Conservation (phyloP, 30 jellyfish, hydroid and myxozoan species). For the Aurelia sp. region DNA sequence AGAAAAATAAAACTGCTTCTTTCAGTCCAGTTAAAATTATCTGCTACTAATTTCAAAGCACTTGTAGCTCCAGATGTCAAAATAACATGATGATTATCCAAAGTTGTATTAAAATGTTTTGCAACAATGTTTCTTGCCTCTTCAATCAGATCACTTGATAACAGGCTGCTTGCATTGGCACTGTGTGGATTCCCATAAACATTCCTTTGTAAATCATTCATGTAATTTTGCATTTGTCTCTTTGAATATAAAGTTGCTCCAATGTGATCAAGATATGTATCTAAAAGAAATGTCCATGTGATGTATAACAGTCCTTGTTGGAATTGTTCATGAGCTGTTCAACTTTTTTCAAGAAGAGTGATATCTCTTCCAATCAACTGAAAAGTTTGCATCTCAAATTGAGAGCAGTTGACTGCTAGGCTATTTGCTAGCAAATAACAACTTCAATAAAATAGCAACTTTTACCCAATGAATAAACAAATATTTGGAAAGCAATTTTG, state of each 20-base stretch:
- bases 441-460: no score
- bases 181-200: constrained; percentile 75
- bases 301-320: no score
- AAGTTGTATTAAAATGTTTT: constrained; percentile 54
- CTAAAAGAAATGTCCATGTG: background rate
- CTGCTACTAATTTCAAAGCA: constrained; percentile 58
- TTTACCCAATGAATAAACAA: no score
- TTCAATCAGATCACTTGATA: constrained; percentile 42
- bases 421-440: no score
- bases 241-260: constrained; percentile 67
- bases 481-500: no score
- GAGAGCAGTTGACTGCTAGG: no score
- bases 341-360: no score
- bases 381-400: no score
- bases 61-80: constrained; percentile 79
- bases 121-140: constrained; percentile 57
- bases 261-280: constrained; percentile 44
- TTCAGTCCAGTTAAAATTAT: constrained; percentile 32
- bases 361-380: no score
- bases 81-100: constrained; percentile 58
- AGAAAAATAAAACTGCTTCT: constrained; percentile 39
- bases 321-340: no score
- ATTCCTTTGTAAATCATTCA: constrained; percentile 3
- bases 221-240: constrained; percentile 31
- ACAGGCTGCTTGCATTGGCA: constrained; percentile 40